These are phyloP conservation scores for Paramuricea clavata DNA, from an alignment of 92 coral and sea anemone species.

Conservation along the genomic window DNA sequence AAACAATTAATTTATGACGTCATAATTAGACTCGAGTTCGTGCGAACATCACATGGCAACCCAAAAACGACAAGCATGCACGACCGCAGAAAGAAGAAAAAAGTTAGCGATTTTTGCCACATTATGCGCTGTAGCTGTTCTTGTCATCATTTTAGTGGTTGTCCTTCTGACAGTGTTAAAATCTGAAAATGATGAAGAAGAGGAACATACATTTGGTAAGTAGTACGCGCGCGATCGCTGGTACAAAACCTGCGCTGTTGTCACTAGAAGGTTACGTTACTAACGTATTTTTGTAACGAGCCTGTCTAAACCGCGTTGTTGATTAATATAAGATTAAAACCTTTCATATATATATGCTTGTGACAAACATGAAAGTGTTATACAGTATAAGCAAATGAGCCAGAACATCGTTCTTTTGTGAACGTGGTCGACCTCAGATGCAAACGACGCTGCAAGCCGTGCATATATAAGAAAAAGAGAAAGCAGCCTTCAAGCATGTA, in stretches of 20 bases:
- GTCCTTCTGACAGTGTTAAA: not conserved
- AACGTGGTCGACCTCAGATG: too few species aligned
- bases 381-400: too few species aligned
- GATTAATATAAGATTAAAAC: too few species aligned
- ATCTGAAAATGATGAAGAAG: conserved; percentile 25
- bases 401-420: too few species aligned
- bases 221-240: not conserved
- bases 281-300: too few species aligned
- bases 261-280: too few species aligned
- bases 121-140: not conserved
- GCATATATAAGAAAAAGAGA: too few species aligned
- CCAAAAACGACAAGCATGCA: not conserved
- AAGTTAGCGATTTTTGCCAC: conserved; percentile 30
- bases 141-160: conserved; percentile 6
- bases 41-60: not conserved
- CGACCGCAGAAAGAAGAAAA: conserved; percentile 38
- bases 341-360: too few species aligned
- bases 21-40: not conserved
- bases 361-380: too few species aligned
- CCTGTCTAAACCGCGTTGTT: too few species aligned
- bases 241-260: not conserved
- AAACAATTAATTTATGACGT: not conserved
- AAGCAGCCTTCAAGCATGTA: too few species aligned
- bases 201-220: conserved; percentile 26
- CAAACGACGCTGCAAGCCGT: too few species aligned